Percentiles rank a stretch among this genome's conserved stretches.
Conservation (phyloP, 2,113 vertebrate species). For the Bambusicola thoracicus region DNA sequence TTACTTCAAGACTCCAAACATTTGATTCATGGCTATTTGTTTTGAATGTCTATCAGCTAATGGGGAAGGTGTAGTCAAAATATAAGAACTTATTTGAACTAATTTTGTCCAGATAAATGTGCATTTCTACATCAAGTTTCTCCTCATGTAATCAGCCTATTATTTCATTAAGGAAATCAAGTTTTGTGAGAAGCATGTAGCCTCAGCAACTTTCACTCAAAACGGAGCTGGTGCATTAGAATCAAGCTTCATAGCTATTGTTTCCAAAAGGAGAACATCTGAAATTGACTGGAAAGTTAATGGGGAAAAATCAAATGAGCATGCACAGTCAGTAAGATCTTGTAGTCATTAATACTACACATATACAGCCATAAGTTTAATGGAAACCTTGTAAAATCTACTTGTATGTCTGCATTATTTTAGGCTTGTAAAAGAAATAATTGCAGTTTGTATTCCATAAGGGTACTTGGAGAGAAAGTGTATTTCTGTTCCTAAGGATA, state of each 20-base stretch:
- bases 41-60: not conserved
- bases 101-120: not conserved
- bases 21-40: constrained; percentile 4
- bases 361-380: not conserved
- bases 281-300: not conserved
- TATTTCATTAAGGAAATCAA: not conserved
- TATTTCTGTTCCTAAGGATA: not conserved
- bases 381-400: not conserved
- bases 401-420: not conserved
- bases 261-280: not conserved
- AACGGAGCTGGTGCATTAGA: not conserved
- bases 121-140: not conserved
- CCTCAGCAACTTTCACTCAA: not conserved
- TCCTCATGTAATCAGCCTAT: not conserved
- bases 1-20: constrained; percentile 11
- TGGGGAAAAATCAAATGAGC: not conserved
- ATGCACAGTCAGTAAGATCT: not conserved
- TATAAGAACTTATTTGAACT: not conserved
- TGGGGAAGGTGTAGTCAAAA: not conserved
- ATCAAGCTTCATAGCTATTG: not conserved
- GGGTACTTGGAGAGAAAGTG: not conserved
- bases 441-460: not conserved
- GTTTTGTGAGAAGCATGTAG: not conserved
- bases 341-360: not conserved
- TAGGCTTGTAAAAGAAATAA: not conserved